Evolutionary conservation across 2,113 vertebrate genomes (phyloP).

Genomic region (Nesoenas mayeri): DNA sequence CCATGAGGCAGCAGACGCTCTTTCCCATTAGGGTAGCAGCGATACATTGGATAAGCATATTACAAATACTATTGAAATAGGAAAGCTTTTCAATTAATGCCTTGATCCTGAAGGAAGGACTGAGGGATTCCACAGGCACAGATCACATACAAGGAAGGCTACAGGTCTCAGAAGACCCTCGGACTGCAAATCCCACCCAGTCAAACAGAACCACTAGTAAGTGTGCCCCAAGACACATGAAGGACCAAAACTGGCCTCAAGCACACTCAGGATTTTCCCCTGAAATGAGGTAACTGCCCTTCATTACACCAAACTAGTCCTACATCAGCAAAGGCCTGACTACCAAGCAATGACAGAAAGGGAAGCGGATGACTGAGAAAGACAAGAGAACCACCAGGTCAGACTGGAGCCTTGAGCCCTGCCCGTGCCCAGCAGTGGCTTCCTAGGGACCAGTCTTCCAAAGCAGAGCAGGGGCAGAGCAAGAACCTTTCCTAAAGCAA

Average conservation of each 20-base stretch:
- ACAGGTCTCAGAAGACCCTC: background rate
- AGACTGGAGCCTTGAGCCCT: background rate
- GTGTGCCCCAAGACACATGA: background rate
- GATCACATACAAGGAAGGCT: background rate
- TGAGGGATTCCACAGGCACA: background rate
- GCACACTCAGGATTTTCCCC: background rate
- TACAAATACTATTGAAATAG: background rate
- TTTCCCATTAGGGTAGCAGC: rapidly evolving
- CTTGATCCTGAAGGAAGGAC: background rate
- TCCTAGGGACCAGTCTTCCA: rapidly evolving
- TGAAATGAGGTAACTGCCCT: background rate
- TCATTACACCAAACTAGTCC: background rate
- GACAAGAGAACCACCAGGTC: background rate
- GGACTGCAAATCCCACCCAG: background rate
- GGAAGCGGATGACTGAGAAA: background rate
- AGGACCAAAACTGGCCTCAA: background rate
- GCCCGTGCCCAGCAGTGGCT: rapidly evolving
- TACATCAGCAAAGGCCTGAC: background rate
- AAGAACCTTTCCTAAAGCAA: background rate
- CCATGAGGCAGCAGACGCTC: background rate
- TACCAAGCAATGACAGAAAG: background rate
- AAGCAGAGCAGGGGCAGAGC: background rate
- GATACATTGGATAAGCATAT: background rate
- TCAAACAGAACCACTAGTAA: background rate
- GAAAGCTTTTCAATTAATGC: background rate